phyloP scores from a whole-genome alignment of 2,888 invertebrate genomes.

The Orchesellides sinensis region DNA sequence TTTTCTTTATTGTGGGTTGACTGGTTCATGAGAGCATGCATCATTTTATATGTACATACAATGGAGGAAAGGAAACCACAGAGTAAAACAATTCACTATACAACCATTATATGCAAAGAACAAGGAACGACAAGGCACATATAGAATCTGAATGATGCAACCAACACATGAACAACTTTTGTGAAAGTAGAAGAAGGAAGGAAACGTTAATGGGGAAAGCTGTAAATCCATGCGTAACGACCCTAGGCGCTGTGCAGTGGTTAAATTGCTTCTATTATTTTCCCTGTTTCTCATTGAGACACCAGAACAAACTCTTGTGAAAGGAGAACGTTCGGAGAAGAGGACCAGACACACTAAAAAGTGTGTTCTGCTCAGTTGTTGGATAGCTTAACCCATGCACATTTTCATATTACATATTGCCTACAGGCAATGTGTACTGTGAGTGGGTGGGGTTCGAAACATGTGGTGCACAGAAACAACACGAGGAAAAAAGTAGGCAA shows the following conservation, averaged over 20 bases:
- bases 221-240: constrained; percentile 64
- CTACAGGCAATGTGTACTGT: background rate
- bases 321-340: background rate
- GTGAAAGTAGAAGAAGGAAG: background rate
- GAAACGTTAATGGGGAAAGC: constrained; percentile 20
- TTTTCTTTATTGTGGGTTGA: too few relatives aligned
- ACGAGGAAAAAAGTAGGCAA: background rate
- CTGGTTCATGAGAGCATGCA: background rate
- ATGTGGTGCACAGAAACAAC: background rate
- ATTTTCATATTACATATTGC: background rate
- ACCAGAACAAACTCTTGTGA: background rate
- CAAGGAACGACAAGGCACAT: background rate
- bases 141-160: background rate
- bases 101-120: background rate
- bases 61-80: constrained; percentile 14
- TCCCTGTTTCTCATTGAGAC: constrained; percentile 20
- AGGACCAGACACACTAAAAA: too few relatives aligned
- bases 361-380: background rate
- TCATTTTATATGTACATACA: background rate
- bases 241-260: constrained; percentile 54
- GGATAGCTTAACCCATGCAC: background rate
- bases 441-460: constrained; percentile 12
- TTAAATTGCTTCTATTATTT: constrained; percentile 58
- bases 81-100: background rate
- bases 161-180: constrained; percentile 21